Percentiles rank a stretch among this genome's conserved stretches.
Evolutionary conservation across 2,797 vertebrate genomes (phyloP).

Genomic region (Cercopithecus hamlyni): DNA sequence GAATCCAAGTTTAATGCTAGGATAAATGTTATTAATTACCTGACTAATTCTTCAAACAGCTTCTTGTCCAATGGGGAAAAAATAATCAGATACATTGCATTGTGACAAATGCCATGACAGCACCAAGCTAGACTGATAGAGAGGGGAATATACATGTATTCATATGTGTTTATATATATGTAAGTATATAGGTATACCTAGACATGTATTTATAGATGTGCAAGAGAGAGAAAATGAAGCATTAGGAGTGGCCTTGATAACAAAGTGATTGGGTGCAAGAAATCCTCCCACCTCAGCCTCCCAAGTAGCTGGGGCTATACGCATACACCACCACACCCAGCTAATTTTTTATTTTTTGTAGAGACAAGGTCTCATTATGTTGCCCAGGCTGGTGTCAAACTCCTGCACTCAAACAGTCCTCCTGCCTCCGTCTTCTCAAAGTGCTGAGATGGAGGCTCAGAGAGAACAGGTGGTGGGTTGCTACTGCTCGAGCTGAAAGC

Average conservation of each 20-base stretch:
- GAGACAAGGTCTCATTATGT: background rate
- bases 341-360: background rate
- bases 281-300: background rate
- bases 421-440: background rate
- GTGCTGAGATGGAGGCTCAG: background rate
- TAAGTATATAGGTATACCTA: background rate
- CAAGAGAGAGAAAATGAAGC: background rate
- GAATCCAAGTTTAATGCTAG: background rate
- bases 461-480: background rate
- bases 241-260: background rate
- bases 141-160: background rate
- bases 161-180: background rate
- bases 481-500: background rate
- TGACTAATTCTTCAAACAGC: background rate
- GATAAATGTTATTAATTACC: background rate
- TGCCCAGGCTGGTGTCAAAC: background rate
- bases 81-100: background rate
- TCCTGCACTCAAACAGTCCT: background rate
- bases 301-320: background rate
- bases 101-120: background rate
- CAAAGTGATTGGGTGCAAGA: background rate
- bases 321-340: background rate
- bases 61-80: too few species aligned
- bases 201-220: background rate
- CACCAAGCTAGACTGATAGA: background rate